A percentile compares a stretch with the other conserved stretches of the same genome.
phyloP scores from a whole-genome alignment of 2,888 invertebrate genomes.

The Eristalis pertinax region DNA sequence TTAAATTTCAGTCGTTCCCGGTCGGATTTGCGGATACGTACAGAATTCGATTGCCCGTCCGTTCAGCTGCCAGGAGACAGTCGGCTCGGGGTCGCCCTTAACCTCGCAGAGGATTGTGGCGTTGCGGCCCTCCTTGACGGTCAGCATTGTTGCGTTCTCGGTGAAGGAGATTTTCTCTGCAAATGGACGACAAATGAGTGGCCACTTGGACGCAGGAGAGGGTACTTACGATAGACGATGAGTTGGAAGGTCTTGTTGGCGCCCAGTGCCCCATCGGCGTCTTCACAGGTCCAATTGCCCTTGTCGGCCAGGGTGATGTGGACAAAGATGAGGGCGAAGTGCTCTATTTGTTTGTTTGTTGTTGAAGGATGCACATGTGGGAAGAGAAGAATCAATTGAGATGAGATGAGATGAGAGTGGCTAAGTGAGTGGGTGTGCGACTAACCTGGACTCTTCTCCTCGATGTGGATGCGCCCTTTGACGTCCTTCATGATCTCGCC shows the following conservation, averaged over 20 bases:
- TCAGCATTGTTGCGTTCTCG: constrained; percentile 82
- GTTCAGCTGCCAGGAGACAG: constrained; percentile 82
- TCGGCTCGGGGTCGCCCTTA: constrained; percentile 82
- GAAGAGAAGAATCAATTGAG: background rate
- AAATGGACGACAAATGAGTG: constrained; percentile 4
- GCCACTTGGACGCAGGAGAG: background rate
- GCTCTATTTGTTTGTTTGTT: constrained; percentile 74
- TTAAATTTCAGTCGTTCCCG: constrained; percentile 30
- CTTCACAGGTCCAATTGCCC: constrained; percentile 82
- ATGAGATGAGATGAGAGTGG: background rate
- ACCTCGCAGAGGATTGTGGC: constrained; percentile 81
- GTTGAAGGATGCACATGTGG: background rate
- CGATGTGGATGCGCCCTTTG: constrained; percentile 82
- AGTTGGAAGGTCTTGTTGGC: constrained; percentile 79
- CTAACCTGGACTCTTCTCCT: constrained; percentile 78
- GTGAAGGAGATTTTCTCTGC: constrained; percentile 83
- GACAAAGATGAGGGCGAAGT: constrained; percentile 82
- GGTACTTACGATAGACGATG: constrained; percentile 81
- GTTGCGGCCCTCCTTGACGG: constrained; percentile 82
- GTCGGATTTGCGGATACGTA: constrained; percentile 44
- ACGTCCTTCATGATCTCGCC: constrained; percentile 79
- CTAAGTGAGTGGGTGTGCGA: background rate
- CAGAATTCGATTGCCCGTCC: constrained; percentile 78
- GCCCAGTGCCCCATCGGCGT: constrained; percentile 74
- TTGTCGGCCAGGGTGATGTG: constrained; percentile 81